Base-by-base conservation (phyloP, 2,888 invertebrate genomes). In the Parnassius glacialis region DNA sequence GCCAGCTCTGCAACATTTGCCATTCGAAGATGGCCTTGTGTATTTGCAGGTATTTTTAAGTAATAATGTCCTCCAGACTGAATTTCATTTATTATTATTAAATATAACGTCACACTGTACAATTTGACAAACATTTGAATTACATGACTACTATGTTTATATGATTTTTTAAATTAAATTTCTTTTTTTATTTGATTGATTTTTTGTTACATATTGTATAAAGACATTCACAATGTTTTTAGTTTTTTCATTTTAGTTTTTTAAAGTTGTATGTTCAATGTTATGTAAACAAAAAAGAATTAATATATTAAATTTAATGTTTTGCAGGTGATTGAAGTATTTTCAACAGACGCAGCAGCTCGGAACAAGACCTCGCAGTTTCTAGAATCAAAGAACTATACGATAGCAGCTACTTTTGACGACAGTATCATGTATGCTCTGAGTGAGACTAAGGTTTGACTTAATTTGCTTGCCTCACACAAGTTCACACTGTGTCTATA, bases 1-100 rank as follows among this genome's bases (percentile, higher is more conserved):
- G 53, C 67, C 79, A 0, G 93, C 94, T 9, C 81, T 95, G 54
- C 83, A 82, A 61, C 93, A 93, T 12, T 84, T 94, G 79, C 94
- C 94, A 9, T 93, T 92, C 65, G 57, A 62, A 0, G 71, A 73
- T 43, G 63, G 68, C 10, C 44, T 66, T 3, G 72, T 84, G 51
- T 67, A 65, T 0, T 59, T 87, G 0, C 73, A 79, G 84, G 87
- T 87, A 54, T 9, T 1, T n/a, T 43, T 5, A 45, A 50, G 43
- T 12, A 7, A 34, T 34, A 34, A 34, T 34, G 7, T 34, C 34
- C 34, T 5, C 34, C 0, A 34, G 34, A 5, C 34, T 3, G 34
- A 34, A 34, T 34, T 5, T 34, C 34, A 7, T 5, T 34, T 20
- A 20, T 20, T 20, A 20, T 20, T n/a, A 20, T 2, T 20, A 20